Base-by-base conservation (phyloP, 2,797 vertebrate genomes). In the Premnoplex brunnescens region DNA sequence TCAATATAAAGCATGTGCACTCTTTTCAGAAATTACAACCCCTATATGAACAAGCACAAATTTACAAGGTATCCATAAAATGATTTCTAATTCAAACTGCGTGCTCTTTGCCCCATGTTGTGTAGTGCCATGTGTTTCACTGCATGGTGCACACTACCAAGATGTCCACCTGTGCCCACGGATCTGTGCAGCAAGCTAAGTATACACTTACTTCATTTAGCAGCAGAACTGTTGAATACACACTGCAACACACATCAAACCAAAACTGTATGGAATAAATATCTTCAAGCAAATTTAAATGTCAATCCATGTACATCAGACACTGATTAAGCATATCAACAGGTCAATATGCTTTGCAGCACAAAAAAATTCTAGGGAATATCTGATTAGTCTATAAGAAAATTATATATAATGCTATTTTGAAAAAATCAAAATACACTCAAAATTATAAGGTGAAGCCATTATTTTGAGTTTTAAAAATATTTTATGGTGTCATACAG, bases 51-150 rank as follows among this genome's bases (percentile, higher is more conserved):
- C 81, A 82, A 71, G 91, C 60, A 95, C 93, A 95, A 88, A 96
- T 93, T 80, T 94, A 76, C 68, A 81, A 89, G 95, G 93, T 91
- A 46, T 62, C 93, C 95, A 96, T 87, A 93, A 96, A 97, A 97
- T 63, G 79, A 96, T 88, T 96, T 88, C 93, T 92, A 76, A 89
- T 91, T 97, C 96, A 91, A 94, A 88, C 96, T 43, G 97, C 54
- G 49, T 92, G 96, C 96, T 98, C 97, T 97, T 97, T 97, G 98
- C 97, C 97, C 97, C 98, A 98, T 98, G 98, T 97, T 95, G 98
- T 97, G 98, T 76, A 90, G 96, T 97, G 97, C 98, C 98, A 98
- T 98, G 98, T 98, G 98, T 98, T 97, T 97, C 98, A 93, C 98
- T 58, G 93, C 98, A 97, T 97, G 98, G 97, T 76, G 94, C 97